phyloP scores from a whole-genome alignment of 2,113 vertebrate genomes.

The Aegithalos caudatus region DNA sequence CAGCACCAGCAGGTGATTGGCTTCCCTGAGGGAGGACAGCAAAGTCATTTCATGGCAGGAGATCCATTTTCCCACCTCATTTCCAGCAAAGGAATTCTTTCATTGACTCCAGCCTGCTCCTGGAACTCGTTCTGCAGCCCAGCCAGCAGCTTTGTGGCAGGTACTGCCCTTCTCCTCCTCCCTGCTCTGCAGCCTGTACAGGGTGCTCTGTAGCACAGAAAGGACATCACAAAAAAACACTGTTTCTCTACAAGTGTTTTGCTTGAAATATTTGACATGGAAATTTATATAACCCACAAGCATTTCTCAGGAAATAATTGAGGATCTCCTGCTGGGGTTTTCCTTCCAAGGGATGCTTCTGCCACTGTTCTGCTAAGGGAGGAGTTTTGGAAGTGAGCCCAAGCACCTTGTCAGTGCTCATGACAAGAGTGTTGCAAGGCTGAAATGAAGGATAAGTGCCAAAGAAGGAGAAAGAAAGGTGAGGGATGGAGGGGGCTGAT shows the following conservation, averaged over 20 bases:
- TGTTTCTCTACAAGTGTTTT: neutral
- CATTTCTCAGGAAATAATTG: neutral
- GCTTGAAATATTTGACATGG: neutral
- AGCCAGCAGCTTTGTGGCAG: neutral
- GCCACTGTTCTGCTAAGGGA: neutral
- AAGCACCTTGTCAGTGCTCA: neutral
- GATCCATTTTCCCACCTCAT: neutral
- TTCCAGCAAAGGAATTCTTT: neutral
- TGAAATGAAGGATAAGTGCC: neutral
- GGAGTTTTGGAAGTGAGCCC: neutral
- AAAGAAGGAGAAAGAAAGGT: neutral
- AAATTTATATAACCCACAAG: neutral
- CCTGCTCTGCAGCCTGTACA: neutral
- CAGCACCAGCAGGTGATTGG: neutral
- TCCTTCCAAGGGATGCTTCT: neutral
- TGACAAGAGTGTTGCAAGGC: neutral
- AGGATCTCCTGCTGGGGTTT: neutral
- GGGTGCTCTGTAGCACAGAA: neutral
- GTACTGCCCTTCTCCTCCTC: neutral
- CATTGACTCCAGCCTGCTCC: neutral
- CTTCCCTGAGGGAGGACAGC: neutral
- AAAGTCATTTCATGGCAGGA: neutral
- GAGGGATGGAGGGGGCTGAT: neutral
- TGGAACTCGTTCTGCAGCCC: neutral
- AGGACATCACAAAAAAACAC: neutral